Evolutionary conservation across 2,113 vertebrate species (phyloP).

Genomic region (Chamaea fasciata): DNA sequence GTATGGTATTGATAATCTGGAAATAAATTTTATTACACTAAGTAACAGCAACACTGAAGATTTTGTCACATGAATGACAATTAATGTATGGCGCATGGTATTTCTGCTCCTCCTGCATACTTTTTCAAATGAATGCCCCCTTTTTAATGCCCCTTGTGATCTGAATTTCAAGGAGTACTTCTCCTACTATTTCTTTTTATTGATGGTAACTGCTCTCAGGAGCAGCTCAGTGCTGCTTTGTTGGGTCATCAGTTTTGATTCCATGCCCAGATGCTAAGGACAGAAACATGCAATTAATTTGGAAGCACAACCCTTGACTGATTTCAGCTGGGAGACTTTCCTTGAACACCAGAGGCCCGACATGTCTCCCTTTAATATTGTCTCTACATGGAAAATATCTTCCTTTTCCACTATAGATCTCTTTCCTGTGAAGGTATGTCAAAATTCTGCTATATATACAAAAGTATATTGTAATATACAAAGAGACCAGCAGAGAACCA

Average conservation of each 20-base stretch:
- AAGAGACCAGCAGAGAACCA: not conserved
- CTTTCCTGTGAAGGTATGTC: not conserved
- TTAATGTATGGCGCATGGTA: not conserved
- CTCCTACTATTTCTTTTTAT: not conserved
- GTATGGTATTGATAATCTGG: not conserved
- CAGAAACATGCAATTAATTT: slow-evolving; percentile 37
- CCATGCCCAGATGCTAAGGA: slow-evolving; percentile 13
- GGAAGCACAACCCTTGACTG: slow-evolving; percentile 9
- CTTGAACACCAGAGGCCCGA: not conserved
- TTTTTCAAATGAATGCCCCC: not conserved
- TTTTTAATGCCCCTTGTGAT: not conserved
- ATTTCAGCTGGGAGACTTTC: not conserved
- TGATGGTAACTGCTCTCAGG: not conserved
- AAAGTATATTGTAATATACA: not conserved
- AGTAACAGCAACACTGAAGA: not conserved
- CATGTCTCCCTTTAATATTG: not conserved
- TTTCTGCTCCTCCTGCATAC: not conserved
- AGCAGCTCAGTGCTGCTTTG: slow-evolving; percentile 2
- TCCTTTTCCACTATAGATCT: not conserved
- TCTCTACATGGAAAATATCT: not conserved
- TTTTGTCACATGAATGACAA: not conserved
- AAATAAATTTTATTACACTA: not conserved
- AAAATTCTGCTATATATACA: not conserved
- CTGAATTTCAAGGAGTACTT: slow-evolving; percentile 8
- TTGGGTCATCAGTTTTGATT: slow-evolving; percentile 36